Percentiles rank a stretch among this genome's conserved stretches.
These are phyloP conservation scores for Cyclina sinensis DNA, from an alignment of 1,140 invertebrate genomes.

Conservation along the genomic window DNA sequence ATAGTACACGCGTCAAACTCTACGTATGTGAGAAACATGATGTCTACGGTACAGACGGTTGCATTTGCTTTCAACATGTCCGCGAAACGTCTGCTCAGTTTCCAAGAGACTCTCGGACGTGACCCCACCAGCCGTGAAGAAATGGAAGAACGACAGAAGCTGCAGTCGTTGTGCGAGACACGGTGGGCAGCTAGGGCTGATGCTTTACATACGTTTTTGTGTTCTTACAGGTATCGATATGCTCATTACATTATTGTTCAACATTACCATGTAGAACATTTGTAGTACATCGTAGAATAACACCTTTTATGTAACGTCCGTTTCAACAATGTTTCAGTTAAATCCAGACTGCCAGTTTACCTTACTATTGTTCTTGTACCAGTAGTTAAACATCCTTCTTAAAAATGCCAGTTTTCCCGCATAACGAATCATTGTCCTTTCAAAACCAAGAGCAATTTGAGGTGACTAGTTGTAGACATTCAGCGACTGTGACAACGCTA, in stretches of 20 bases:
- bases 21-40: constrained; percentile 45
- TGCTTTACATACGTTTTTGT: constrained; percentile 49
- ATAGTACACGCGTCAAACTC: constrained; percentile 56
- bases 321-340: no score
- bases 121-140: constrained; percentile 4
- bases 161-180: constrained; percentile 54
- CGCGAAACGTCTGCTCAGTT: constrained; percentile 36
- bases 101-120: background rate
- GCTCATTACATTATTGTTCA: background rate
- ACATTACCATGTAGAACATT: background rate
- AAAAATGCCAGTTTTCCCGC: no score
- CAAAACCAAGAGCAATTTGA: no score
- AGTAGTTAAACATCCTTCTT: no score
- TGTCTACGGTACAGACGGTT: constrained; percentile 46
- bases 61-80: constrained; percentile 64
- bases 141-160: constrained; percentile 23
- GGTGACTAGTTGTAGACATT: no score
- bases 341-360: no score
- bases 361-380: no score
- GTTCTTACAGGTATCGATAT: constrained; percentile 33
- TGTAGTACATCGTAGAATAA: no score
- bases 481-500: no score
- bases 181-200: constrained; percentile 51
- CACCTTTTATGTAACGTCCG: no score
- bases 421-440: no score